Evolutionary conservation across 2,797 vertebrate genomes (phyloP), one percentile per base, ranked within the genome.

Genomic region (Cephalopachus bancanus): DNA sequence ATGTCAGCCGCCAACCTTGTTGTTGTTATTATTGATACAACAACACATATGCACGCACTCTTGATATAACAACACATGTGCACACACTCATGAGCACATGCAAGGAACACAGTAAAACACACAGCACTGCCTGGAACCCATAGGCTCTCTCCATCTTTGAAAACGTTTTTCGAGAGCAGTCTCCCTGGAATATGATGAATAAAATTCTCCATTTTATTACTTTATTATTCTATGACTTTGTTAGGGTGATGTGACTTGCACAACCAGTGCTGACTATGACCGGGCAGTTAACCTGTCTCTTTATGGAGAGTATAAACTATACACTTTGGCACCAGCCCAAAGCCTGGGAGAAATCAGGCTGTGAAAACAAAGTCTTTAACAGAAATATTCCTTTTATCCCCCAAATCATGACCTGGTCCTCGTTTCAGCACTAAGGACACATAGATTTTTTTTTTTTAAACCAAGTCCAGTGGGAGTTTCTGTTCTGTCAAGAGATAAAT

Each of bases 221-320:
- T 62, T 91, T 75, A 86, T 79, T 64, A 75, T 67, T 80, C 69
- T 84, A 28, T 44, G 44, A 67, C 67, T 69, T 37, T 22, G 20
- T 55, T 33, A 60, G 51, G 81, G 71, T 49, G 92, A 93, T 69
- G 53, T 12, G 79, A 74, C 80, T 88, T 89, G 83, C n/a, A 59
- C 37, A 67, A 30, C 69, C 69, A 60, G 33, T 28, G 65, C 83
- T 72, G 28, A 28, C 92, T 96, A 49, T 26, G 22, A 57, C 69
- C 7, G 1, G 72, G 84, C 59, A 97, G 96, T 97, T 97, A 98
- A 97, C 95, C 74, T 97, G 98, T 94, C 94, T 94, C 97, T 97
- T 83, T 80, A 95, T 95, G 44, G 69, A 88, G 67, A 78, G 92
- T 37, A 49, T 65, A 88, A 97, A 90, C 92, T 64, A 78, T 44